Evolutionary conservation across 2,113 vertebrate species (phyloP), one percentile per base, ranked within the genome.

Genomic region (Spea bombifrons): DNA sequence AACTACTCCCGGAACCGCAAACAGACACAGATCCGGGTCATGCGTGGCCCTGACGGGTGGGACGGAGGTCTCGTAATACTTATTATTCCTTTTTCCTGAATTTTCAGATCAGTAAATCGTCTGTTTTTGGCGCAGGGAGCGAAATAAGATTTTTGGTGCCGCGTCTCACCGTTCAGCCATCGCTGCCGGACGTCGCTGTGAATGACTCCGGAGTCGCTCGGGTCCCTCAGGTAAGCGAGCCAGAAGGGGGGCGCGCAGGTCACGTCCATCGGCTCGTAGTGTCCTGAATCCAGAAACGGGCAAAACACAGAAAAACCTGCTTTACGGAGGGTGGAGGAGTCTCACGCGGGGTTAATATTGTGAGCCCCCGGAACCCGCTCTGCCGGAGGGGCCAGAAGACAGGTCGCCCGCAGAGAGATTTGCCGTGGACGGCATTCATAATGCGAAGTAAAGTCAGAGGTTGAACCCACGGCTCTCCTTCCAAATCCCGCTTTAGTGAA

Each of bases 131-230:
- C 30, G 30, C 30, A 30, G 30, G 30, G 30, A 30, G 30, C 30
- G 30, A 45, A 77, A 71, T 8, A 76, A 46, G 49, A 5, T 48
- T 59, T 5, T 30, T 30, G 1, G 30, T 30, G 30, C 30, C 30
- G 30, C 30, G 30, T 16, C 66, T 8, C 85, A 93, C 92, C 92
- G 3, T 73, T 91, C 15, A 93, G 85, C 92, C 92, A 94, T 68
- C 91, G 90, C 83, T 93, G 92, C 5, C 90, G 84, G 65, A 93
- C 84, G 74, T 93, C 90, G 82, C 92, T 93, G 78, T 94, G 93
- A 83, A 94, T 94, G 12, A 90, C 88, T 5, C 93, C 93, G 8
- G 93, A 94, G 82, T 94, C 92, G 63, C 92, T 94, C 65, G 93
- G 92, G 82, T 94, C 92, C 4, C 90, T 88, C 81, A 93, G 84